Conservation (phyloP, 2,888 invertebrate species). For the Eristalis arbustorum region DNA sequence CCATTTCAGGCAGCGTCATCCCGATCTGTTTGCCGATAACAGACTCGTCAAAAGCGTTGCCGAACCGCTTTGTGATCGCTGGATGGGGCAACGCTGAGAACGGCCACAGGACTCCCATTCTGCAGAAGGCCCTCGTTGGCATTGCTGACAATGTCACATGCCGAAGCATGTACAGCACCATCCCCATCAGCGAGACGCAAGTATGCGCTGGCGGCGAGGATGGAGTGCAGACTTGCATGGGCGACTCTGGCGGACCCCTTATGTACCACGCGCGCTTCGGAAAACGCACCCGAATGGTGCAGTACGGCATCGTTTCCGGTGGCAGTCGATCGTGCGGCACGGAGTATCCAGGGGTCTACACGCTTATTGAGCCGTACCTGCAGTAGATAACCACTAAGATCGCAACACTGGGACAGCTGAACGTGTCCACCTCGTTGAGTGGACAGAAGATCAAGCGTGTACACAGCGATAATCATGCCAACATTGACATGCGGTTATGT, state of each 20-base stretch:
- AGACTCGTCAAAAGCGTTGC: conserved; percentile 70
- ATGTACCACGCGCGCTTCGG: no score
- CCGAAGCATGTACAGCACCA: conserved; percentile 74
- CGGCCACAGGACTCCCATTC: conserved; percentile 63
- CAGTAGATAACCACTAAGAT: conserved; percentile 81
- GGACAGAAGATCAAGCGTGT: no score
- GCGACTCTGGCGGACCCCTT: conserved; percentile 74
- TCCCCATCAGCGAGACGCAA: conserved; percentile 78
- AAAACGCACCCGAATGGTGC: conserved; percentile 72
- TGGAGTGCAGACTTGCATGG: conserved; percentile 48
- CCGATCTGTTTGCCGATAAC: conserved; percentile 75
- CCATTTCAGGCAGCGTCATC: conserved; percentile 72
- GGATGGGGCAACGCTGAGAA: conserved; percentile 77
- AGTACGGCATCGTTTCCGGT: conserved; percentile 84
- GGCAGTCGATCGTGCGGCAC: conserved; percentile 82
- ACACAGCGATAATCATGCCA: no score
- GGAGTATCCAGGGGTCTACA: conserved; percentile 82
- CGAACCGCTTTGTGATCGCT: conserved; percentile 72
- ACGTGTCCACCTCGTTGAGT: no score
- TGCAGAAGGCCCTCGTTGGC: conserved; percentile 73
- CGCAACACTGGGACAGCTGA: neutral
- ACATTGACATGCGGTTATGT: no score
- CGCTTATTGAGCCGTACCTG: conserved; percentile 81
- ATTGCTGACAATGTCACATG: conserved; percentile 71
- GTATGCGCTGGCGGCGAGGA: conserved; percentile 82